Evolutionary conservation across 2,113 vertebrate species (phyloP), one percentile per base, ranked within the genome.

Genomic region (Perca schrenkii): DNA sequence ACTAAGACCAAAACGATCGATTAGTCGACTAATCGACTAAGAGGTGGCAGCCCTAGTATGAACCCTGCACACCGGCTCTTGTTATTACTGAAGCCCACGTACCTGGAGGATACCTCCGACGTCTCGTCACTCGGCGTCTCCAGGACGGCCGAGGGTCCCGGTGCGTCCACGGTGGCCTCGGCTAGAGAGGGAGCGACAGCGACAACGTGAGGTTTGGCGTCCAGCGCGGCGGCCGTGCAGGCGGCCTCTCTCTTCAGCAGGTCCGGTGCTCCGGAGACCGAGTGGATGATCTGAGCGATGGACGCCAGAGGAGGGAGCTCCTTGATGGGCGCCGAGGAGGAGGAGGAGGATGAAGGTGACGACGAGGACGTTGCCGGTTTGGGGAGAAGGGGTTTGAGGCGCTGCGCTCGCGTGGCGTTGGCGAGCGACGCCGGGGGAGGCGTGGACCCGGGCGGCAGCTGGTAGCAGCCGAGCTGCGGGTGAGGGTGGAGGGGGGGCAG

Each of bases 261-360:
- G 77, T 97, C 94, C 0, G 97, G 96, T 62, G 97, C 96, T 0
- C 96, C 97, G 3, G 98, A 99, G 78, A 99, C 98, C 0, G 98
- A 99, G 4, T 97, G 97, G 94, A 99, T 99, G 88, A 99, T 99
- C 95, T 99, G 98, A 67, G 98, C 98, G 12, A 99, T 99, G 88
- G 98, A 99, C 77, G 98, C 98, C 88, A 99, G 90, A 0, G 98
- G 98, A 0, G 97, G 97, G 70, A 99, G 95, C 85, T 99, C 97
- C 50, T 97, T 97, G 0, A 94, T 15, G 21, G 87, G 1, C 0
- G 96, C 46, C 25, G 93, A 54, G 31, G 93, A 46, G 28, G 93
- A 46, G 28, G 93, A 54, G 31, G 93, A 46, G 28, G 93, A 54
- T 25, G 93, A 53, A 0, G 93, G 57, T 0, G 64, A 34, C 89